Conservation (phyloP, 2,888 invertebrate genomes). For the Ceratothoa steindachneri region DNA sequence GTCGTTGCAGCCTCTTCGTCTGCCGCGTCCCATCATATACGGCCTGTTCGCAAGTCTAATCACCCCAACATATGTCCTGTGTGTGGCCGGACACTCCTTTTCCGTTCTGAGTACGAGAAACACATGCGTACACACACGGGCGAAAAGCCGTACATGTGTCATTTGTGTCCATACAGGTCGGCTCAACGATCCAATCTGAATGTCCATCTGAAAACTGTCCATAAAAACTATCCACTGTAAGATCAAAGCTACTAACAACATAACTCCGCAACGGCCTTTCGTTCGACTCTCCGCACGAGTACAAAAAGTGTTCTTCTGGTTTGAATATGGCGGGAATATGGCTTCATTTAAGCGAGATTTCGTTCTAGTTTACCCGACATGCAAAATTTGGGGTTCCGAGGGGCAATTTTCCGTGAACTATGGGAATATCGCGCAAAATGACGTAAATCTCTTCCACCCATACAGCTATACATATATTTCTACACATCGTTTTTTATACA, state of each 20-base stretch:
- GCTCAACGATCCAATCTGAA: constrained; percentile 44
- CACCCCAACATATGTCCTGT: constrained; percentile 26
- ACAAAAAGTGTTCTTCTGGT: not conserved
- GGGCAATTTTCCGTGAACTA: too few relatives aligned
- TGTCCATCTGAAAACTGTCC: constrained; percentile 41
- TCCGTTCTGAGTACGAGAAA: constrained; percentile 44
- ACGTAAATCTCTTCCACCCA: too few relatives aligned
- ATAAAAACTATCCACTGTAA: constrained; percentile 26
- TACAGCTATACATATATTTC: too few relatives aligned
- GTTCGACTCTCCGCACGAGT: not conserved
- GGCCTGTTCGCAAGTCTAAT: not conserved
- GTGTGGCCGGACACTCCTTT: constrained; percentile 40
- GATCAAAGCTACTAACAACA: not conserved
- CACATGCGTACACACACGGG: constrained; percentile 47
- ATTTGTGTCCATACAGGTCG: constrained; percentile 43
- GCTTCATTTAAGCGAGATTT: too few relatives aligned
- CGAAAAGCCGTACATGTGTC: constrained; percentile 43
- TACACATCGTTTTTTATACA: too few relatives aligned
- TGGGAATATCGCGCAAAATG: too few relatives aligned
- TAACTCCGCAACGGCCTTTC: constrained; percentile 10
- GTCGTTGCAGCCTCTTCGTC: not conserved
- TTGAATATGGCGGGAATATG: too few relatives aligned
- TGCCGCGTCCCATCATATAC: not conserved
- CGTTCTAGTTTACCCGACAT: too few relatives aligned
- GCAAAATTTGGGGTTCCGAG: too few relatives aligned